Evolutionary conservation across 2,113 vertebrate species (phyloP), one percentile per base, ranked within the genome.

Genomic region (Raja brachyura): DNA sequence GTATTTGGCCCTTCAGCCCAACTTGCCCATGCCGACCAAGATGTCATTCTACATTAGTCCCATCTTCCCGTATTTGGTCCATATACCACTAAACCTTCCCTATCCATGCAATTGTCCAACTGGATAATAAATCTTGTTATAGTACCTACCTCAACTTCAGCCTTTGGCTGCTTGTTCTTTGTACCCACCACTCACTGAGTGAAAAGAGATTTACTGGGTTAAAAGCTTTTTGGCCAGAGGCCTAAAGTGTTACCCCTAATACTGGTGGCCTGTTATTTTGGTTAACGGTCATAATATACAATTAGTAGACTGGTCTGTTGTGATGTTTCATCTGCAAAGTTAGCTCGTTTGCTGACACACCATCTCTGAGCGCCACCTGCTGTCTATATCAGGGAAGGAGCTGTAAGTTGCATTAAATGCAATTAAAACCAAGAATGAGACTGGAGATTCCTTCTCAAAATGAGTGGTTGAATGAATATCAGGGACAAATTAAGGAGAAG

Each of bases 341-440:
- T 73, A 48, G 54, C 59, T 33, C 20, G n/a, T 5, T 92, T 74
- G 90, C 31, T 74, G 59, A 59, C 28, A 5, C 25, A 2, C 59
- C 59, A 14, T 18, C 85, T 66, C n/a, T 90, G 28, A 90, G 61
- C 31, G 61, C 86, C 86, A 85, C 20, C 81, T 85, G 81, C 81
- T 85, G 81, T 48, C 25, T 56, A 83, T 22, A 6, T 22, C 9
- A 20, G 20, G 81, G 81, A 73, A 73, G 16, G 20, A 16, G 22
- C 14, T 73, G 16, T 73, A 73, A 73, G 70, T 20, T 61, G 25
- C 3, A n/a, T 28, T 59, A 59, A 61, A 59, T n/a, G 10, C 10
- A 25, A 85, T 56, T 48, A 48, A 48, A 48, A 22, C 54, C 2
- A 81, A 48, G 6, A 3, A 4, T 78, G 13, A 20, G 33, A 48